Base-by-base conservation (phyloP, 2,113 vertebrate genomes). In the Pomatostomus ruficeps region DNA sequence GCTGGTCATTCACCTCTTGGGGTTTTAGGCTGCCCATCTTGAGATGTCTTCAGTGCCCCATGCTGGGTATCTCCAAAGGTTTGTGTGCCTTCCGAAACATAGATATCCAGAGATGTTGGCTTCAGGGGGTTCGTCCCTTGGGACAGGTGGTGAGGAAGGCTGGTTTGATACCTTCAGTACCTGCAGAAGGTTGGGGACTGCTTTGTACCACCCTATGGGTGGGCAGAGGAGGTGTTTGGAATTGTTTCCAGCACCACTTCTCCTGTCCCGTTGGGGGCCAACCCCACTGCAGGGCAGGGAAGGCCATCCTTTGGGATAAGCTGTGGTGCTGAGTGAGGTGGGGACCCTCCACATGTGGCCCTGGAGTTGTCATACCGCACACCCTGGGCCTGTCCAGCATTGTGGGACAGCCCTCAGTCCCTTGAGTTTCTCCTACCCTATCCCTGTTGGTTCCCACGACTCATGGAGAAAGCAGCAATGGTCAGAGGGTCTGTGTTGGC, bases 341-440 rank as follows among this genome's bases (percentile, higher is more conserved):
- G 22, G 12, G 22, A 78, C 35, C 5, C 13, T 71, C 33, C 43
- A 66, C 0, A 2, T 1, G 0, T 51, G 28, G 65, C 26, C 26
- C 31, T 2, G 2, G 26, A 58, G 16, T 6, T 88, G 46, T 57
- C 33, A 35, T 8, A 19, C 46, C 3, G 1, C 33, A 68, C 18
- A 40, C 31, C 24, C 63, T 4, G 0, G 20, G 22, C 40, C 24
- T 80, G 22, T 63, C 52, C 51, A 33, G 63, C 24, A 5, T 1
- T 18, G 12, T 38, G 26, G 38, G 24, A 38, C 24, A 63, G 19
- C 48, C 43, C 15, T 74, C 5, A 0, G 7, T 48, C 35, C 24
- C 12, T 55, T 45, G 40, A 72, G 36, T 55, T 91, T 46, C 65
- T 81, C 9, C 65, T 75, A 31, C 29, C 67, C 31, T 16, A 0